Evolutionary conservation across 2,797 vertebrate genomes (phyloP).

Genomic region (Pangasius macronema): DNA sequence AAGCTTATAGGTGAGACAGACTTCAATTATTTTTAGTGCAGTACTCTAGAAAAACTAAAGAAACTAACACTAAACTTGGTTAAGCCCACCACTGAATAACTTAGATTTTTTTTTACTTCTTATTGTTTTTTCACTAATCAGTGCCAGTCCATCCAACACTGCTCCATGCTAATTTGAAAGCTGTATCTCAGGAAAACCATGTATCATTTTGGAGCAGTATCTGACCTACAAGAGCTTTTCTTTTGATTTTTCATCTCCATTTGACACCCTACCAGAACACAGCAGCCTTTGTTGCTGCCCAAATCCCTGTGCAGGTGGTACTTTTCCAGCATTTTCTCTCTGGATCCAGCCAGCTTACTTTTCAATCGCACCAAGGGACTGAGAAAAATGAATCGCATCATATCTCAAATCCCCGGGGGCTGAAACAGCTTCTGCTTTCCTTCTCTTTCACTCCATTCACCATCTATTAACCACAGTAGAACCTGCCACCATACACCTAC

Average conservation of each 20-base stretch:
- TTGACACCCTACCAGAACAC: conserved; percentile 32
- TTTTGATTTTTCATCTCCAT: conserved; percentile 33
- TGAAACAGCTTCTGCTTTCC: conserved; percentile 50
- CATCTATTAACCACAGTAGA: conserved; percentile 53
- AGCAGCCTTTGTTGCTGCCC: conserved; percentile 43
- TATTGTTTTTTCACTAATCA: background rate
- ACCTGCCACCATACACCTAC: conserved; percentile 53
- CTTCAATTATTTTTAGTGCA: background rate
- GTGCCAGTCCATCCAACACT: background rate
- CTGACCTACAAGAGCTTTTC: conserved; percentile 12
- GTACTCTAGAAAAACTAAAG: background rate
- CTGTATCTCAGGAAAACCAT: background rate
- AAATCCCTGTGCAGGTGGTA: conserved; percentile 53
- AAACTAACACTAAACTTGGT: background rate
- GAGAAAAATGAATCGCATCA: conserved; percentile 56
- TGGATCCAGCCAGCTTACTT: conserved; percentile 57
- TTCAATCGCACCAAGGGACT: conserved; percentile 50
- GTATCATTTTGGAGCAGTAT: conserved; percentile 14
- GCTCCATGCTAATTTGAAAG: background rate
- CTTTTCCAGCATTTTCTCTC: conserved; percentile 50
- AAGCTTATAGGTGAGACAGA: background rate
- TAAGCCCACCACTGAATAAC: background rate
- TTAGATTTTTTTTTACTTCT: background rate
- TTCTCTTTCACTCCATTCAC: conserved; percentile 48
- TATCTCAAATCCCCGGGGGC: conserved; percentile 56